A percentile compares a stretch with the other conserved stretches of the same genome.
phyloP scores from a whole-genome alignment of 2,888 invertebrate genomes.

The Drosophila dives region DNA sequence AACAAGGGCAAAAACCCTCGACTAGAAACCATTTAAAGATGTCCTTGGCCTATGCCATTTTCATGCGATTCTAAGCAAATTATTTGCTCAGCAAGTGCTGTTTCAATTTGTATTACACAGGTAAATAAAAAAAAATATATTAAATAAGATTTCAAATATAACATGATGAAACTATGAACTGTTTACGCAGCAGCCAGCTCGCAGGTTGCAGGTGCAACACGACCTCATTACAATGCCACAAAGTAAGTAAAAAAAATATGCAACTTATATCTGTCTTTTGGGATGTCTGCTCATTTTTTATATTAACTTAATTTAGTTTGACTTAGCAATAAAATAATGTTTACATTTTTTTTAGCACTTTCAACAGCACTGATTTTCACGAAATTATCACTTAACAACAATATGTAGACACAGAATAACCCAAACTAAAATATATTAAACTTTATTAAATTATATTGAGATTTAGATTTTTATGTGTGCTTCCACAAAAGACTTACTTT shows the following conservation, averaged over 20 bases:
- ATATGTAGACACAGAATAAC: not conserved
- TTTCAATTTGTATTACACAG: not conserved
- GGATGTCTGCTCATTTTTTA: not conserved
- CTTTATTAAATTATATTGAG: not conserved
- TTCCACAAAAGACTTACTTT: too few species aligned
- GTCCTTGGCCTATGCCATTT: slow-evolving; percentile 2
- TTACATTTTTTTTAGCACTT: not conserved
- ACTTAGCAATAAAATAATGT: not conserved
- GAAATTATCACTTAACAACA: not conserved
- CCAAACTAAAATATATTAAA: too few species aligned
- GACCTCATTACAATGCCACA: not conserved
- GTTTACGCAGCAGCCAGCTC: not conserved
- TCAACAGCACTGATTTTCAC: not conserved
- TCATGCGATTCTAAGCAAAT: not conserved
- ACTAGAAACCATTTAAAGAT: not conserved
- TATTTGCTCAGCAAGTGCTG: slow-evolving; percentile 1
- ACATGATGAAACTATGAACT: not conserved
- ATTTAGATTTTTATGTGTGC: not conserved
- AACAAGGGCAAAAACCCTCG: slow-evolving; percentile 8
- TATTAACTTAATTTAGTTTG: not conserved
- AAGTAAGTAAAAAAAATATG: not conserved
- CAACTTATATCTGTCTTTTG: too few species aligned
- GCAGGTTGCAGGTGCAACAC: not conserved
- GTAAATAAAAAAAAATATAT: not conserved
- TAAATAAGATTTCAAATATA: not conserved